These are phyloP conservation scores for Blastobasis lacticolella DNA, from an alignment of 2,888 invertebrate species.

Conservation along the genomic window DNA sequence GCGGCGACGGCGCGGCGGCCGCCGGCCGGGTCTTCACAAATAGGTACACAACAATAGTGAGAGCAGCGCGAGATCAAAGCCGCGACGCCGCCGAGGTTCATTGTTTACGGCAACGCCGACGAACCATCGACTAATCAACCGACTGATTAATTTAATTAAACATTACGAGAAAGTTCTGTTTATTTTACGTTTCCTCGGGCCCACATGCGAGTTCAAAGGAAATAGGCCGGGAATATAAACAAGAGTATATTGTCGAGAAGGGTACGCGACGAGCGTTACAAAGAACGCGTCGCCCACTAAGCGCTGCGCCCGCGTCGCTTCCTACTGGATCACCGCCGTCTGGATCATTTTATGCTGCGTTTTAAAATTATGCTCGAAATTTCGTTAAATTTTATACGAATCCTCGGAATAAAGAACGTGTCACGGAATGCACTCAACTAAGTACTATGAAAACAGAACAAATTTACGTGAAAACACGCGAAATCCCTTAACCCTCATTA, in stretches of 20 bases:
- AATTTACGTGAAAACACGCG: slow-evolving; percentile 36
- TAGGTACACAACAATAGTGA: slow-evolving; percentile 48
- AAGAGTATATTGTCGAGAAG: slow-evolving; percentile 45
- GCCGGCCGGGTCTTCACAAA: slow-evolving; percentile 26
- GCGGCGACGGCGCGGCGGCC: too few relatives aligned
- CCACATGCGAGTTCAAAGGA: slow-evolving; percentile 73
- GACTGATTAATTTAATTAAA: slow-evolving; percentile 75
- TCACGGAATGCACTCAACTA: slow-evolving; percentile 9
- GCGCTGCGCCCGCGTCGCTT: background rate
- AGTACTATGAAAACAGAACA: slow-evolving; percentile 27
- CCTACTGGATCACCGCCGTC: background rate
- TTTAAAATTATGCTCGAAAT: too few relatives aligned
- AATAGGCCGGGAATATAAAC: slow-evolving; percentile 62
- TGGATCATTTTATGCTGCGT: background rate
- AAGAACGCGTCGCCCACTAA: background rate
- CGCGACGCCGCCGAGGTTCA: slow-evolving; percentile 40
- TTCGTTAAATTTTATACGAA: too few relatives aligned
- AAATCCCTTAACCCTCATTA: slow-evolving; percentile 61
- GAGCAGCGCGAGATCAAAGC: slow-evolving; percentile 62
- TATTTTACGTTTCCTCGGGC: slow-evolving; percentile 71
- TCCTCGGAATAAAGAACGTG: background rate
- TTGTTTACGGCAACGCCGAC: slow-evolving; percentile 65
- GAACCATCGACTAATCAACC: slow-evolving; percentile 72
- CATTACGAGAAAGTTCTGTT: slow-evolving; percentile 74
- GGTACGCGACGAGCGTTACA: slow-evolving; percentile 8